Base-by-base conservation (phyloP, 2,888 invertebrate species). In the Microctonus hyperodae region DNA sequence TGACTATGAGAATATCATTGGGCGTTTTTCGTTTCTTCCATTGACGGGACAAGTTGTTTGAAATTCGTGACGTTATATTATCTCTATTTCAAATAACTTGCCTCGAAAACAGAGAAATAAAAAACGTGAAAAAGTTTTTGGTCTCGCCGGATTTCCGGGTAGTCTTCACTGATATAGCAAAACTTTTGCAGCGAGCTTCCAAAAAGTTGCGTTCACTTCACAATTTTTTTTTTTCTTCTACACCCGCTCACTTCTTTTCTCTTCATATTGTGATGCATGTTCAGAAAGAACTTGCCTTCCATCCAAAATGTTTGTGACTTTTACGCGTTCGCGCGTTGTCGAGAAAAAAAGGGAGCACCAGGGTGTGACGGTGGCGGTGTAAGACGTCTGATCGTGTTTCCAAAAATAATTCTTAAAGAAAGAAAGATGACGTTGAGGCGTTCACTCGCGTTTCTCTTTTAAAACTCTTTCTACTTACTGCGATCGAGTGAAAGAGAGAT, bases 331-430 rank as follows among this genome's bases (percentile, higher is more conserved):
- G 44, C 16, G 16, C 57, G 44, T 57, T 44, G 23, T 23, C 23
- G 25, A 23, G 44, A 44, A 13, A 37, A 13, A 10, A 10, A 35
- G 10, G 37, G 13, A 37, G 37, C 13, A 4, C n/a, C 13, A 48
- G 50, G 20, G 37, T 16, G 28, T 13, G 28, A 7, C 22, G 59
- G 58, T 37, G 55, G 22, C 35, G 23, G 35, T 28, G 59, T 44
- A 59, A 51, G 44, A 33, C 60, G 65, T 67, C 62, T 67, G 62
- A 62, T 62, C 40, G 65, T n/a, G n/a, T 65, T 67, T 67, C 66
- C 66, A 67, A 67, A 67, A 67, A 67, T 67, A 67, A 67, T 67
- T 65, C 59, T 56, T 61, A 35, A 25, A 66, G 48, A 61, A 55
- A 61, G 48, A 56, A 60, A 35, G 55, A 62, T 28, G 56, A 57